Percentiles rank a stretch among this genome's conserved stretches.
Evolutionary conservation across 1,140 invertebrate species (phyloP).

Genomic region (Pseudomyrmex sp.): DNA sequence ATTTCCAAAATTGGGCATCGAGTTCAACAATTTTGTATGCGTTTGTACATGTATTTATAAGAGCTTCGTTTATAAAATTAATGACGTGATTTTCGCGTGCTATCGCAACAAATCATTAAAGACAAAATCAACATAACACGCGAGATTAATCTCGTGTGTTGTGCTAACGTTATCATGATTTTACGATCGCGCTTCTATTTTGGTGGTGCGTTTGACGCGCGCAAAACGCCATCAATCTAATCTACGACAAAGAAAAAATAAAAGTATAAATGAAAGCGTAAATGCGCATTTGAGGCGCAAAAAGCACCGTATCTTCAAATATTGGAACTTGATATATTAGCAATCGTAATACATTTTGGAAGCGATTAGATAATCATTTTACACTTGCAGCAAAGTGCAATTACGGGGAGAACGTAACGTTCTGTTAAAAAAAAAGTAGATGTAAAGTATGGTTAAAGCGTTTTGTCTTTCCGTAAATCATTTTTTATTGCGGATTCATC

Average conservation of each 20-base stretch:
- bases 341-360: too few relatives aligned
- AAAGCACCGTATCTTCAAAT: constrained; percentile 3
- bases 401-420: too few relatives aligned
- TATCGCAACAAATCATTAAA: constrained; percentile 17
- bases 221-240: background rate
- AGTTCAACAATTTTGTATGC: constrained; percentile 4
- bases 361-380: too few relatives aligned
- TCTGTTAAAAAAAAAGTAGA: too few relatives aligned
- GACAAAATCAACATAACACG: background rate
- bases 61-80: background rate
- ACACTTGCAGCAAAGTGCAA: too few relatives aligned
- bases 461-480: too few relatives aligned
- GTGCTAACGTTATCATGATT: constrained; percentile 24
- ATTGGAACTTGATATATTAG: background rate
- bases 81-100: background rate
- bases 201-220: background rate
- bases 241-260: constrained; percentile 12
- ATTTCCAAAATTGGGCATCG: background rate
- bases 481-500: too few relatives aligned
- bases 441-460: too few relatives aligned
- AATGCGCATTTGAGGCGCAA: background rate
- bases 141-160: background rate
- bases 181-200: background rate
- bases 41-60: background rate
- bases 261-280: too few relatives aligned